phyloP scores from a whole-genome alignment of 2,888 invertebrate species.

The Baronia brevicornis region DNA sequence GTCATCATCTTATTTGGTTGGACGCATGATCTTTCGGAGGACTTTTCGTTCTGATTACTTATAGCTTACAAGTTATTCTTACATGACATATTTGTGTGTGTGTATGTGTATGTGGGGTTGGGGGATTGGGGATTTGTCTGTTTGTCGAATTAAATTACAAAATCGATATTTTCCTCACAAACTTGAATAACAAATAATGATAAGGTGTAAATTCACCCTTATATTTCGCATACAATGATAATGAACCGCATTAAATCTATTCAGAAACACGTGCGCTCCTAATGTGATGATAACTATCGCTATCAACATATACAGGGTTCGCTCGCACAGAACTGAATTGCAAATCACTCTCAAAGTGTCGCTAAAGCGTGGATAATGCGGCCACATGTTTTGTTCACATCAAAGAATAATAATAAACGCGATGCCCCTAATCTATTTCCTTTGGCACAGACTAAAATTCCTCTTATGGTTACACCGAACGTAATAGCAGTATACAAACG shows the following conservation, averaged over 20 bases:
- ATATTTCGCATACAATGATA: slow-evolving; percentile 20
- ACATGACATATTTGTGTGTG: too few relatives aligned
- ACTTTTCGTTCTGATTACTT: too few relatives aligned
- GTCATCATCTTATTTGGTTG: too few relatives aligned
- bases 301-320: slow-evolving; percentile 39
- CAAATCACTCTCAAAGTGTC: slow-evolving; percentile 69
- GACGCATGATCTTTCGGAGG: too few relatives aligned
- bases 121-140: too few relatives aligned
- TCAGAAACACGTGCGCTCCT: slow-evolving; percentile 48
- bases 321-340: slow-evolving; percentile 38
- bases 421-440: slow-evolving; percentile 27
- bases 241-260: slow-evolving; percentile 21
- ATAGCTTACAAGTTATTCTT: too few relatives aligned
- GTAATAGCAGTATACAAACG: slow-evolving; percentile 21
- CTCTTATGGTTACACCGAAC: slow-evolving; percentile 7
- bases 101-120: too few relatives aligned
- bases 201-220: slow-evolving; percentile 3
- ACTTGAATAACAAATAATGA: slow-evolving; percentile 3
- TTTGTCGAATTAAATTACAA: too few relatives aligned
- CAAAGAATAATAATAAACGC: slow-evolving; percentile 54
- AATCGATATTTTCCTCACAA: too few relatives aligned
- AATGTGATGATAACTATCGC: slow-evolving; percentile 48
- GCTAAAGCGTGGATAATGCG: slow-evolving; percentile 61
- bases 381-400: slow-evolving; percentile 70
- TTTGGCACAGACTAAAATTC: slow-evolving; percentile 27